Evolutionary conservation across 2,113 vertebrate genomes (phyloP).

Genomic region (Dicerorhinus sumatrensis): DNA sequence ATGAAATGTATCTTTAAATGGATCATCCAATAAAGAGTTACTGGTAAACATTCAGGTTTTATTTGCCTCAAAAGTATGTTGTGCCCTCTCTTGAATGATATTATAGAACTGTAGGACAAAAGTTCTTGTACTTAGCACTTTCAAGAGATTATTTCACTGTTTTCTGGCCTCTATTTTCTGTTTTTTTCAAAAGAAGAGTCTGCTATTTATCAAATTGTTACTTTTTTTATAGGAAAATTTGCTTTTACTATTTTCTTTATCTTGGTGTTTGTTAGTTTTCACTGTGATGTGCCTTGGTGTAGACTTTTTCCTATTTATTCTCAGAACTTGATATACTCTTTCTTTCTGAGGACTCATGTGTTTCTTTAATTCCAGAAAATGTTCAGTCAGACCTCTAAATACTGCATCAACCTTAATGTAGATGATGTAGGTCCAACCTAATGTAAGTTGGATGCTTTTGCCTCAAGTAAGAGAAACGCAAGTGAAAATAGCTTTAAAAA

Average conservation of each 20-base stretch:
- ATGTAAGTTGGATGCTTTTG: background rate
- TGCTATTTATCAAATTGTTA: background rate
- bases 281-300: background rate
- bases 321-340: background rate
- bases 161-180: background rate
- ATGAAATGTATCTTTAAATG: background rate
- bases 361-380: background rate
- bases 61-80: background rate
- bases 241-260: background rate
- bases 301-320: background rate
- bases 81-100: background rate
- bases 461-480: constrained; percentile 5
- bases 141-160: background rate
- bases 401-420: background rate
- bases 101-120: background rate
- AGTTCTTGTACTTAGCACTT: background rate
- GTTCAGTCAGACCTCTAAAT: background rate
- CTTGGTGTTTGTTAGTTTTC: background rate
- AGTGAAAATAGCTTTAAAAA: background rate
- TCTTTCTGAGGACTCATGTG: background rate
- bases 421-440: background rate
- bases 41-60: background rate
- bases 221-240: background rate
- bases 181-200: background rate
- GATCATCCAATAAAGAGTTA: background rate